Conservation (phyloP, 92 coral and sea anemone species). For the Epizoanthus illoricatus region DNA sequence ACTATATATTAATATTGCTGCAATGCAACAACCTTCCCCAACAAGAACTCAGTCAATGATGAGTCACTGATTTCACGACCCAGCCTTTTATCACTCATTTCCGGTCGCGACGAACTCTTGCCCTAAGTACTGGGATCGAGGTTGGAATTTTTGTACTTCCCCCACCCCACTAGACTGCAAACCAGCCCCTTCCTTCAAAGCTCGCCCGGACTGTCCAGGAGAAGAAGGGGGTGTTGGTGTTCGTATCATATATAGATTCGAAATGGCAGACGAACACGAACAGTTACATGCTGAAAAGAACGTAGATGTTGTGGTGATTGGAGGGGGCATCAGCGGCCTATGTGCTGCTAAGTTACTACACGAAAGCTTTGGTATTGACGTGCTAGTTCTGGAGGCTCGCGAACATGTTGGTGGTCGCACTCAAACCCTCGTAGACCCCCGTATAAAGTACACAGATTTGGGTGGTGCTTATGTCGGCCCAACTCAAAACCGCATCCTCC, state of each 20-base stretch:
- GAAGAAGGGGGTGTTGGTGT: no score
- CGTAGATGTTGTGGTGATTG: constrained; percentile 80
- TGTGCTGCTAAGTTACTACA: constrained; percentile 87
- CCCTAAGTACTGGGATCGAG: background rate
- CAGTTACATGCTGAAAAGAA: constrained; percentile 11
- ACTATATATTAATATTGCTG: no score
- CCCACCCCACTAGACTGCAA: background rate
- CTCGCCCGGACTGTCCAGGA: no score
- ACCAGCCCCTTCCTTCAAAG: background rate
- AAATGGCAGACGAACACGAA: background rate
- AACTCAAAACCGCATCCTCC: constrained; percentile 89
- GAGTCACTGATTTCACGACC: background rate
- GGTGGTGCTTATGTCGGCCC: constrained; percentile 98
- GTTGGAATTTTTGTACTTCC: background rate
- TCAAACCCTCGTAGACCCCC: constrained; percentile 72
- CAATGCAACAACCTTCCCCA: no score
- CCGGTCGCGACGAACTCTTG: background rate
- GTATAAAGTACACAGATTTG: constrained; percentile 80
- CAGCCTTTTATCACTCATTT: constrained; percentile 11
- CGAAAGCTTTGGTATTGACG: constrained; percentile 61
- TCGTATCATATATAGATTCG: background rate
- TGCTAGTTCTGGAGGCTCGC: constrained; percentile 82
- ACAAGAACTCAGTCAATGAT: background rate
- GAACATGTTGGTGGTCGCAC: constrained; percentile 99
- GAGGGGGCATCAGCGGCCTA: constrained; percentile 97